Evolutionary conservation across 2,888 invertebrate species (phyloP).

Genomic region (Alsophila aescularia): DNA sequence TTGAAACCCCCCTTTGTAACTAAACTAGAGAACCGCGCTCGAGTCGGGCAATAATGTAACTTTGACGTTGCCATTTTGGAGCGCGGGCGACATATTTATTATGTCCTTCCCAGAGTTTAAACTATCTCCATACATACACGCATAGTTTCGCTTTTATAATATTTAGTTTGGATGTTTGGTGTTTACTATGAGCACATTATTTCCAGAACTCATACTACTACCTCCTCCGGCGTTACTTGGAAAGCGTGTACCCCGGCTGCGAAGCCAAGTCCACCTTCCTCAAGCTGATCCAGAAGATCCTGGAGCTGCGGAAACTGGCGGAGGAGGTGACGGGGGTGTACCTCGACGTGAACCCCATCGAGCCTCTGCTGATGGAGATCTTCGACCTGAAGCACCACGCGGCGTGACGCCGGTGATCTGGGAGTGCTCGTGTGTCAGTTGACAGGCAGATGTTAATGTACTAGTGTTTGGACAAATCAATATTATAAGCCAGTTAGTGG

Average conservation of each 20-base stretch:
- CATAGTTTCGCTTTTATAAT: too few relatives aligned
- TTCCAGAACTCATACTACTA: slow-evolving; percentile 94
- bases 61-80: too few relatives aligned
- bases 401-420: slow-evolving; percentile 22
- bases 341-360: slow-evolving; percentile 97
- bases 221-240: slow-evolving; percentile 91
- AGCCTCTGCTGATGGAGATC: slow-evolving; percentile 97
- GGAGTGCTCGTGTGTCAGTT: neutral
- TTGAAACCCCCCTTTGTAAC: too few relatives aligned
- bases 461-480: too few relatives aligned
- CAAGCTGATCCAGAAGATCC: slow-evolving; percentile 95
- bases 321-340: slow-evolving; percentile 97
- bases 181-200: neutral
- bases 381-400: slow-evolving; percentile 93
- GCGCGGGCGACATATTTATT: too few relatives aligned
- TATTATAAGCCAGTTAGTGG: too few relatives aligned
- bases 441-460: neutral
- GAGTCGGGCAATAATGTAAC: too few relatives aligned
- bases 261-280: slow-evolving; percentile 95
- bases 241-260: slow-evolving; percentile 92
- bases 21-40: too few relatives aligned
- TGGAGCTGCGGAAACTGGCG: slow-evolving; percentile 94
- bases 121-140: too few relatives aligned
- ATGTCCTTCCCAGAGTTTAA: too few relatives aligned
- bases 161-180: too few relatives aligned